Percentiles rank a stretch among this genome's conserved stretches.
phyloP scores from a whole-genome alignment of 2,113 vertebrate species.

The Collichthys lucidus region DNA sequence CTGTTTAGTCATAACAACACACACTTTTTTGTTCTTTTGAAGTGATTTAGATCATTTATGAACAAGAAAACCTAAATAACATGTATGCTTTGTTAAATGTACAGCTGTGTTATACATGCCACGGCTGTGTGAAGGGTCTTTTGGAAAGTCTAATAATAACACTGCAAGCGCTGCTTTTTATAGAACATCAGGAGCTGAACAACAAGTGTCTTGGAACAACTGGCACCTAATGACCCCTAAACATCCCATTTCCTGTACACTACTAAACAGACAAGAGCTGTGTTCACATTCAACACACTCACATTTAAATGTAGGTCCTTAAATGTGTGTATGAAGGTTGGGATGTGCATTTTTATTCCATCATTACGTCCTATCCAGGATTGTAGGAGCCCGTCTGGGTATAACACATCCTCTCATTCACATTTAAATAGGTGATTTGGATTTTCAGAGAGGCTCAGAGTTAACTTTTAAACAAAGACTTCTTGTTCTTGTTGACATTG shows the following conservation, averaged over 20 bases:
- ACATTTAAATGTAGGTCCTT: not conserved
- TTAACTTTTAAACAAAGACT: not conserved
- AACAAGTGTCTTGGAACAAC: not conserved
- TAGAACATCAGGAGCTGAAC: constrained; percentile 11
- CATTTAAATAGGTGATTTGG: not conserved
- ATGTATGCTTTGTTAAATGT: not conserved
- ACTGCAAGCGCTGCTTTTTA: constrained; percentile 21
- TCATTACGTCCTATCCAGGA: not conserved
- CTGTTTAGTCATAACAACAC: not conserved
- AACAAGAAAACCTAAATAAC: not conserved
- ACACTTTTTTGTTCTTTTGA: not conserved
- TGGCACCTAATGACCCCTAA: not conserved
- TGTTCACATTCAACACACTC: not conserved
- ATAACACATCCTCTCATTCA: not conserved
- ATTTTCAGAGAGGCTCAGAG: not conserved
- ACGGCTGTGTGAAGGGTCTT: not conserved
- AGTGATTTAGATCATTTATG: not conserved
- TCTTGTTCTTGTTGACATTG: not conserved
- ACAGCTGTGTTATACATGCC: not conserved
- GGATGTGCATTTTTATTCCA: not conserved
- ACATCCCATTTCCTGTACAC: not conserved
- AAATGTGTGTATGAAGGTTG: not conserved
- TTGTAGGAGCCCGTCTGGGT: not conserved
- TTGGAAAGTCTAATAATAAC: constrained; percentile 8
- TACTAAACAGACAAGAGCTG: not conserved